Percentiles rank a stretch among this genome's conserved stretches.
phyloP scores from a whole-genome alignment of 2,113 vertebrate species.

The Trochalopteron elliotii region DNA sequence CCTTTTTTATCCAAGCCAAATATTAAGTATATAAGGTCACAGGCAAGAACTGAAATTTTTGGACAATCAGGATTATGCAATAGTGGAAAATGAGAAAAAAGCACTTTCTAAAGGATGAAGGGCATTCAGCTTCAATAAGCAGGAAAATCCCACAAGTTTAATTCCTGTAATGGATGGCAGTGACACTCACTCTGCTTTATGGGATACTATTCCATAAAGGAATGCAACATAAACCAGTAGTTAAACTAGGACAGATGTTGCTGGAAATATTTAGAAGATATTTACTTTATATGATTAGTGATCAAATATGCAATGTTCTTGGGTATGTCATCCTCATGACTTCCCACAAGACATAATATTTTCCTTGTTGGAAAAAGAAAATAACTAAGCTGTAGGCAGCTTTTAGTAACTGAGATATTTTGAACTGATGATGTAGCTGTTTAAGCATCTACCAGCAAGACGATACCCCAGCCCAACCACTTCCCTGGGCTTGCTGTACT shows the following conservation, averaged over 20 bases:
- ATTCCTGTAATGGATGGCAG: conserved; percentile 19
- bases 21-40: not conserved
- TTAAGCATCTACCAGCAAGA: not conserved
- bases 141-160: conserved; percentile 17
- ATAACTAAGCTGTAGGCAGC: conserved; percentile 16
- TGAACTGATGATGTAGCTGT: not conserved
- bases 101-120: not conserved
- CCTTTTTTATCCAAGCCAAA: not conserved
- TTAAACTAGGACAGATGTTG: conserved; percentile 68
- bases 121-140: not conserved
- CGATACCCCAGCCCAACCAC: not conserved
- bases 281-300: conserved; percentile 50
- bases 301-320: conserved; percentile 50
- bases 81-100: conserved; percentile 2
- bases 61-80: not conserved
- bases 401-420: conserved; percentile 1
- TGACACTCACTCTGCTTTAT: conserved; percentile 7
- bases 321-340: conserved; percentile 23
- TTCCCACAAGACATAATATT: conserved; percentile 62
- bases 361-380: conserved; percentile 55
- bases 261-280: conserved; percentile 62
- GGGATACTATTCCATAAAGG: conserved; percentile 45
- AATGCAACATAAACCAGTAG: conserved; percentile 60
- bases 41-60: not conserved
- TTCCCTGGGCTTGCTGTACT: not conserved